Conservation (phyloP, 2,888 invertebrate species). For the Patella pellucida region DNA sequence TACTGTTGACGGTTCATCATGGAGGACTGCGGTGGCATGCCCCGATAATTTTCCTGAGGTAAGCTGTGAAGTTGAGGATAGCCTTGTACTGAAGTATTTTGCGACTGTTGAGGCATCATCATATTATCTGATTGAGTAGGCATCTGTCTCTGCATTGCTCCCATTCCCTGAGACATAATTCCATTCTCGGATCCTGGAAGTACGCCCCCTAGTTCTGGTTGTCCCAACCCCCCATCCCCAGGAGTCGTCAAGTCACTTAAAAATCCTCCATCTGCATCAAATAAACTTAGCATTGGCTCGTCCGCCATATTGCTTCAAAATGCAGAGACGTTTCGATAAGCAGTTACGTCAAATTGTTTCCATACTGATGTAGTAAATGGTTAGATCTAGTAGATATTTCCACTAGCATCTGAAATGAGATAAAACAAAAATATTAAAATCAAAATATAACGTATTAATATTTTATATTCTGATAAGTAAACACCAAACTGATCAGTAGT, state of each 20-base stretch:
- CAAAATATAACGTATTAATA: background rate
- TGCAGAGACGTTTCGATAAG: background rate
- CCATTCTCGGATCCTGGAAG: conserved; percentile 29
- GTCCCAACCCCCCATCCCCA: conserved; percentile 29
- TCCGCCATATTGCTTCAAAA: conserved; percentile 48
- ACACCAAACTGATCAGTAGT: no score
- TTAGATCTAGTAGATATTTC: conserved; percentile 28
- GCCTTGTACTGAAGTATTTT: conserved; percentile 27
- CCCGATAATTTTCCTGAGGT: conserved; percentile 25
- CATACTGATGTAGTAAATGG: conserved; percentile 9
- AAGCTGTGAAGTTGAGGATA: conserved; percentile 27
- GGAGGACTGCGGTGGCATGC: conserved; percentile 26
- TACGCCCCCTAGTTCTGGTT: conserved; percentile 29
- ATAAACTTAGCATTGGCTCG: conserved; percentile 58
- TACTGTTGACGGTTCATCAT: conserved; percentile 28
- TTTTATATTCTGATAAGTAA: no score
- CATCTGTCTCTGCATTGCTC: conserved; percentile 27
- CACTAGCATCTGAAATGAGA: conserved; percentile 24
- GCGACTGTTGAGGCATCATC: conserved; percentile 40
- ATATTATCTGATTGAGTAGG: conserved; percentile 18
- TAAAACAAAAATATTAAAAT: background rate
- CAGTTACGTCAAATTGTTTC: conserved; percentile 2
- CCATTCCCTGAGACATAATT: conserved; percentile 34
- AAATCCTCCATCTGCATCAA: conserved; percentile 58
- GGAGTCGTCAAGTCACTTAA: conserved; percentile 56